These are phyloP conservation scores for Agelastica alni DNA, from an alignment of 2,888 invertebrate species.

Conservation along the genomic window DNA sequence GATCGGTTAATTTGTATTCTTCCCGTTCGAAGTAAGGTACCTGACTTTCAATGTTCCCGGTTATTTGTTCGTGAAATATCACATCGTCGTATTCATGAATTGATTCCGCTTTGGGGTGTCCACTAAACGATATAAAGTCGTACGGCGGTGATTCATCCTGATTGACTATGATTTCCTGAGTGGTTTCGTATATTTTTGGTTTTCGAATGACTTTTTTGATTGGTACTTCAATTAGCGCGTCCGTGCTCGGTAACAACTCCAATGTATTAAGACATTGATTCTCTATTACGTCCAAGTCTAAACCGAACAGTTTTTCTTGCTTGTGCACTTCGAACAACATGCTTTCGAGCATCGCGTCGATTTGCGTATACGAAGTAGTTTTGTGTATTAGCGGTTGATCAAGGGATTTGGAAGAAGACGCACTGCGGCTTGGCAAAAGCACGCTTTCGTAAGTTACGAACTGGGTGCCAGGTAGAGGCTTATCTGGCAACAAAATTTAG, in stretches of 20 bases:
- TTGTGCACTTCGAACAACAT: conserved; percentile 56
- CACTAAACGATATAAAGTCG: conserved; percentile 33
- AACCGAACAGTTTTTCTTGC: conserved; percentile 50
- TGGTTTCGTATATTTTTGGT: conserved; percentile 50
- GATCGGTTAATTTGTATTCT: conserved; percentile 36
- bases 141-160: conserved; percentile 17
- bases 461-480: conserved; percentile 41
- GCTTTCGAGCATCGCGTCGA: conserved; percentile 55
- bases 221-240: conserved; percentile 55
- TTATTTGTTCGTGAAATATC: conserved; percentile 38
- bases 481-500: conserved; percentile 44
- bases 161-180: conserved; percentile 46
- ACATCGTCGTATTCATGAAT: conserved; percentile 44
- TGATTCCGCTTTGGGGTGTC: conserved; percentile 20
- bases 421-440: conserved; percentile 49
- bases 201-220: conserved; percentile 49
- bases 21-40: conserved; percentile 43
- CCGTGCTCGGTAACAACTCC: conserved; percentile 51
- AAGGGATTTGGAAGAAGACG: conserved; percentile 21
- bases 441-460: conserved; percentile 53
- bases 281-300: conserved; percentile 49
- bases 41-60: conserved; percentile 37
- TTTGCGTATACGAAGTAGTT: conserved; percentile 50
- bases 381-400: conserved; percentile 11
- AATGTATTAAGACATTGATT: conserved; percentile 50